Conservation (phyloP, 2,113 vertebrate species). For the Amazona vittata region DNA sequence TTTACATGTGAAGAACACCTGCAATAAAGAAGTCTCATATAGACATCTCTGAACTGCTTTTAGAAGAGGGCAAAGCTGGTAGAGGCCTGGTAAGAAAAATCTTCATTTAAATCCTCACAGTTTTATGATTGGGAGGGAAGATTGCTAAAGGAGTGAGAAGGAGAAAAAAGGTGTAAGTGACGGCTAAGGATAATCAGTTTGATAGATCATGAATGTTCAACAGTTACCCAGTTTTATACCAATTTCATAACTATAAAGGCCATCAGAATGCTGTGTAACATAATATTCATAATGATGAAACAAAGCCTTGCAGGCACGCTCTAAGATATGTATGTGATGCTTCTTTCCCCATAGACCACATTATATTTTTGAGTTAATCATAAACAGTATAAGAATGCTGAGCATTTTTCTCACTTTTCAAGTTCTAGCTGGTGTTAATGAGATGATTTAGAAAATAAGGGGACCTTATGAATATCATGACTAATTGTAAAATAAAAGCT, state of each 20-base stretch:
- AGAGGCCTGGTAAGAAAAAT: slow-evolving; percentile 33
- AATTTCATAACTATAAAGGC: neutral
- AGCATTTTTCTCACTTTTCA: neutral
- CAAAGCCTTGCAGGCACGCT: neutral
- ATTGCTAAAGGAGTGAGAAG: neutral
- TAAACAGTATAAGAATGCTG: neutral
- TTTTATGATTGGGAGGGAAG: neutral
- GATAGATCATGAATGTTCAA: neutral
- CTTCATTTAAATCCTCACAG: neutral
- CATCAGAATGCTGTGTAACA: neutral
- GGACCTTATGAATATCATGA: neutral
- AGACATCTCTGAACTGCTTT: slow-evolving; percentile 32
- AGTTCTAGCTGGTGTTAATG: neutral
- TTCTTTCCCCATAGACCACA: neutral
- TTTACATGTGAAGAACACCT: neutral
- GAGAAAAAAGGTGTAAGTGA: neutral
- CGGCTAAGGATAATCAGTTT: neutral
- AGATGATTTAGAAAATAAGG: neutral
- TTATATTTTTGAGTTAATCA: neutral
- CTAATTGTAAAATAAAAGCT: neutral
- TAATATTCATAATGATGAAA: neutral
- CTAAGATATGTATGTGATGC: neutral
- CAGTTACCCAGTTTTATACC: neutral
- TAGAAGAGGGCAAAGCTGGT: slow-evolving; percentile 27
- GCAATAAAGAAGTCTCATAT: neutral